These are phyloP conservation scores for Acrobeloides nanus DNA, from an alignment of 2,888 invertebrate genomes.

Conservation along the genomic window DNA sequence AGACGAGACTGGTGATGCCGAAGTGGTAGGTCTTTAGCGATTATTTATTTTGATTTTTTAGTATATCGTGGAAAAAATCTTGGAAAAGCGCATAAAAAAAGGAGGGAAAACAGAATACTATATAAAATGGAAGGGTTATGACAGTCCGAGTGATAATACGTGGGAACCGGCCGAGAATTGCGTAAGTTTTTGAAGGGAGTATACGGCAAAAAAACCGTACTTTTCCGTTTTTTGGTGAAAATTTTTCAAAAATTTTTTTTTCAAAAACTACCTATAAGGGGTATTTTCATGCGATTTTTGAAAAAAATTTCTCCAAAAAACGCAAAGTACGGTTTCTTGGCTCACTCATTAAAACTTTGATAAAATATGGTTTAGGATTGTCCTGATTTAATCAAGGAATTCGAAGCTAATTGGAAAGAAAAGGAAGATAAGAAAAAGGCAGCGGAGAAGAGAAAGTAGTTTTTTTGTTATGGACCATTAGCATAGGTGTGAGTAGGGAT, in stretches of 20 bases:
- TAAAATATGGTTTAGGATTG: conserved; percentile 8
- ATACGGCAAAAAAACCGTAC: too few relatives aligned
- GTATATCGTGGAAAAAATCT: conserved; percentile 10
- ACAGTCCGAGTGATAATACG: conserved; percentile 17
- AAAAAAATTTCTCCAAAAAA: too few relatives aligned
- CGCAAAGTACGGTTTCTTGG: too few relatives aligned
- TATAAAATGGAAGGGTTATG: conserved; percentile 26
- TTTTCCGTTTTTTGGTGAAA: too few relatives aligned
- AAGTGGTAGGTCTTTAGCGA: too few relatives aligned
- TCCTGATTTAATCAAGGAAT: conserved; percentile 16
- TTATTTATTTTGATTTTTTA: too few relatives aligned
- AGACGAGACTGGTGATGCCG: too few relatives aligned
- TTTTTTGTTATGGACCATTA: too few relatives aligned
- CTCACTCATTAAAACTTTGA: neutral
- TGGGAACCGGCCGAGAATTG: conserved; percentile 27
- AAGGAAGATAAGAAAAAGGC: conserved; percentile 5
- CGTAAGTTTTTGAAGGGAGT: conserved; percentile 15
- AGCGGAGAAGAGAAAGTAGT: neutral
- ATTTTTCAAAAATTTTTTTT: too few relatives aligned
- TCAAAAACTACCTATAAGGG: too few relatives aligned
- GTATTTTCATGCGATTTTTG: too few relatives aligned
- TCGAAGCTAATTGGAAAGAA: conserved; percentile 9
- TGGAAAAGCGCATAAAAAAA: conserved; percentile 17
- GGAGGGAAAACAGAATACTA: conserved; percentile 21
- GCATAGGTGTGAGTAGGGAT: too few relatives aligned